Base-by-base conservation (phyloP, 2,888 invertebrate genomes). In the Dexiosoma caninum region DNA sequence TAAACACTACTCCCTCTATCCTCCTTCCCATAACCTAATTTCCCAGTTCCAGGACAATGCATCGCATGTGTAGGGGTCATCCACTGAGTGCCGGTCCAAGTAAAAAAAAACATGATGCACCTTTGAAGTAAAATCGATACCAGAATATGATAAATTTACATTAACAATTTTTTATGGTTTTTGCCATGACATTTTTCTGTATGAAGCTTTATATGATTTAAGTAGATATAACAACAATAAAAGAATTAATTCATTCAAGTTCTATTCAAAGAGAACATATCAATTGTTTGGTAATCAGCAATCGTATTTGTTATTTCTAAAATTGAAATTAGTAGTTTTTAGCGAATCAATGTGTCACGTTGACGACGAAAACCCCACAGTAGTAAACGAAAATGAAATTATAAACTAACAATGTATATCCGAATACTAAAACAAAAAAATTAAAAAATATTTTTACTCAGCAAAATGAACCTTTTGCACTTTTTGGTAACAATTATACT, bases 291-390 rank as follows among this genome's bases (percentile, higher is more conserved):
- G 23, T 37, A 60, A 27, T 19, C 35, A 16, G 3, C 10, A 27
- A 12, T 62, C 21, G 27, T 40, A 46, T 32, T 51, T 27, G 55
- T 27, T 79, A 30, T 30, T 57, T 51, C 35, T n/a, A 53, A 57
- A 57, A 80, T 42, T 75, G 12, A 35, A 67, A 62, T 72, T 23
- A 76, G 76, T 76, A 42, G 27, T 72, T 76, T 46, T 46, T 60
- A 37, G 40, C 16, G 27, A 67, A 76, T 67, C 46, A 35, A 76
- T 67, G 71, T 55, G 71, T 37, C 35, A 71, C 19, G 80, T 80
- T 76, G 55, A 71, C 46, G 32, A 75, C 32, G n/a, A 46, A 74
- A 66, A 46, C 51, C 32, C 21, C 12, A 53, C 14, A 62, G 40
- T 3, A 60, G 16, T 27, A 46, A 44, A 49, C 19, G 27, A 23